Evolutionary conservation across 2,797 vertebrate species (phyloP).

Genomic region (Margarornis squamiger): DNA sequence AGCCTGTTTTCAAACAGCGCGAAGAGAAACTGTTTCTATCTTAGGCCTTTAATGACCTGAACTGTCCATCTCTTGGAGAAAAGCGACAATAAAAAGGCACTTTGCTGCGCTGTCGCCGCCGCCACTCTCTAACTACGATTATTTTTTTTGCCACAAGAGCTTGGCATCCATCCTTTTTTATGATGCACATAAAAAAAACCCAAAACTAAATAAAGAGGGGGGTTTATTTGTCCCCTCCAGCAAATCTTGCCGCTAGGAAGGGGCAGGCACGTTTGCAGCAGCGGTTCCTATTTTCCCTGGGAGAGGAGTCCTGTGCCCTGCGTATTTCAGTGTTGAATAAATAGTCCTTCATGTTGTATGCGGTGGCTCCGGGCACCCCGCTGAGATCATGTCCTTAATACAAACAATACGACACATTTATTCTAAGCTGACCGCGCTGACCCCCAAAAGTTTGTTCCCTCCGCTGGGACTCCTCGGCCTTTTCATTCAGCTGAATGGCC

Average conservation of each 20-base stretch:
- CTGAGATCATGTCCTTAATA: constrained; percentile 94
- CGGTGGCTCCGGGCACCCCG: constrained; percentile 87
- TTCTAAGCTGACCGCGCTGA: constrained; percentile 90
- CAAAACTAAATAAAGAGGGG: neutral
- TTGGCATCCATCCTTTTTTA: constrained; percentile 13
- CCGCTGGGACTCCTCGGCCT: constrained; percentile 83
- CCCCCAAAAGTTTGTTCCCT: constrained; percentile 94
- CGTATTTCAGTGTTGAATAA: constrained; percentile 82
- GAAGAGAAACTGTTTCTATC: constrained; percentile 72
- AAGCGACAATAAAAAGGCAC: neutral
- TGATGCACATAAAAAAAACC: neutral
- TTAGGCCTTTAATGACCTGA: constrained; percentile 73
- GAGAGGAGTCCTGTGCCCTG: constrained; percentile 63
- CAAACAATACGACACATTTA: constrained; percentile 94
- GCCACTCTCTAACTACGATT: neutral
- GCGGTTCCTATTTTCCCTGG: constrained; percentile 60
- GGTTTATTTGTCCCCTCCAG: constrained; percentile 28
- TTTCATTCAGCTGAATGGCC: constrained; percentile 87
- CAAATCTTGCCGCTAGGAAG: neutral
- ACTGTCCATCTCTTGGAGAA: constrained; percentile 52
- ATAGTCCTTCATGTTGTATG: constrained; percentile 85
- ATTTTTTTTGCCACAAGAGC: neutral
- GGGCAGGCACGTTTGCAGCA: constrained; percentile 57
- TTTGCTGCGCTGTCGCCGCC: neutral
- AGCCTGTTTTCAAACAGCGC: constrained; percentile 76